Evolutionary conservation across 2,113 vertebrate genomes (phyloP), one percentile per base, ranked within the genome.

Genomic region (Larimichthys crocea): DNA sequence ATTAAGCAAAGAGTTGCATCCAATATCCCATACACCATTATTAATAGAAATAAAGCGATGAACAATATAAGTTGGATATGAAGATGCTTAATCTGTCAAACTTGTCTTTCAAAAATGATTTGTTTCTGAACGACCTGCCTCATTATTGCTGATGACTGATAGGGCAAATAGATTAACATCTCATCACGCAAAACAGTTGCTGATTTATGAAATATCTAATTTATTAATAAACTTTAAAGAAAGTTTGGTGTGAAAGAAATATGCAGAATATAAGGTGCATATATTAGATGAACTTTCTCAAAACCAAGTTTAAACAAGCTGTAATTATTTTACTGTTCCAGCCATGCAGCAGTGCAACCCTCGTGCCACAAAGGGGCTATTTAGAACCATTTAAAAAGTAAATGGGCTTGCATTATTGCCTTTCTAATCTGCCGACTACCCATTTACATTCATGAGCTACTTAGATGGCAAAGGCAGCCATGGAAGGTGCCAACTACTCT

Each of bases 61-160:
- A 74, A 79, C 48, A 50, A 35, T 62, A 68, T 52, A 35, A 69
- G 50, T 31, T 19, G 60, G 29, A 24, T 57, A 16, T 69, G 42
- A 24, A 71, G 66, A 76, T 48, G 57, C 16, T 31, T 52, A 29
- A 88, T 79, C 85, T 64, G 60, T 85, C 72, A 89, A 83, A 80
- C 15, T 46, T 72, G 62, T 76, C 72, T 82, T 61, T 87, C 79
- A 84, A 79, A 86, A 69, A 60, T 72, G 17, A 83, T 80, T 84
- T 69, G 22, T 67, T 81, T 74, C 15, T 24, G 61, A 90, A 83
- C 17, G 0, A 63, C 17, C 19, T 48, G 10, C n/a, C n/a, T 73
- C 62, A 22, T 73, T 61, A 89, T 89, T 87, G 71, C 69, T 80
- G 87, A 90, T 88, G 49, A 78, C 29, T 74, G 85, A 90, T 84